Evolutionary conservation across 2,113 vertebrate species (phyloP).

Genomic region (Protobothrops mucrosquamatus): DNA sequence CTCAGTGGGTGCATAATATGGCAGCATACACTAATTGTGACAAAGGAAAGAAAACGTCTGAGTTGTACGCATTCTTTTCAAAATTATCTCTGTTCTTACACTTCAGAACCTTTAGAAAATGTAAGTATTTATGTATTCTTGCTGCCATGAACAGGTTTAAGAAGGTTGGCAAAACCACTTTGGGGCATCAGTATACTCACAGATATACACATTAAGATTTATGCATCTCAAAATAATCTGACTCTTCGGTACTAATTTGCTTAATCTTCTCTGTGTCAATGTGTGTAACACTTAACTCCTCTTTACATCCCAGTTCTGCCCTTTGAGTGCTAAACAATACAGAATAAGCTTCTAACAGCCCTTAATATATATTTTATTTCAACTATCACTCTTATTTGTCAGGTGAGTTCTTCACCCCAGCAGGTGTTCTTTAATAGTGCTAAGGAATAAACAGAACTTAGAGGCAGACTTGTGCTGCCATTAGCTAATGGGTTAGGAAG

Average conservation of each 20-base stretch:
- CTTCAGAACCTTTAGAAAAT: neutral
- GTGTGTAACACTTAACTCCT: neutral
- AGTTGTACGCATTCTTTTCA: neutral
- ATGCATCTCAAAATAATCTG: neutral
- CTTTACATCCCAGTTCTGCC: conserved; percentile 61
- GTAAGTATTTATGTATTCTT: neutral
- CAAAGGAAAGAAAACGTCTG: neutral
- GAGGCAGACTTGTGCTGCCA: conserved; percentile 82
- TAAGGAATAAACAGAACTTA: conserved; percentile 76
- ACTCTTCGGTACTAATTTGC: neutral
- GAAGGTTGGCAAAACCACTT: neutral
- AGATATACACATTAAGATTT: neutral
- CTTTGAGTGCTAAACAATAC: conserved; percentile 60
- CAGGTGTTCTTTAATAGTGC: conserved; percentile 72
- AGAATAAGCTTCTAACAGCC: conserved; percentile 58
- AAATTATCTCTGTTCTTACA: neutral
- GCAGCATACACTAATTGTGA: neutral
- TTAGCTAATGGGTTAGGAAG: conserved; percentile 92
- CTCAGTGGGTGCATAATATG: neutral
- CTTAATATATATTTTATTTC: conserved; percentile 78
- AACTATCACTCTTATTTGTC: conserved; percentile 77
- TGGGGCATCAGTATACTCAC: too few species aligned
- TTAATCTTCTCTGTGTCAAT: conserved; percentile 3
- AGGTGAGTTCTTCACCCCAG: conserved; percentile 72
- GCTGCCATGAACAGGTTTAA: neutral